These are phyloP conservation scores for Poecilia velifera DNA, from an alignment of 2,797 vertebrate genomes.

Conservation along the genomic window DNA sequence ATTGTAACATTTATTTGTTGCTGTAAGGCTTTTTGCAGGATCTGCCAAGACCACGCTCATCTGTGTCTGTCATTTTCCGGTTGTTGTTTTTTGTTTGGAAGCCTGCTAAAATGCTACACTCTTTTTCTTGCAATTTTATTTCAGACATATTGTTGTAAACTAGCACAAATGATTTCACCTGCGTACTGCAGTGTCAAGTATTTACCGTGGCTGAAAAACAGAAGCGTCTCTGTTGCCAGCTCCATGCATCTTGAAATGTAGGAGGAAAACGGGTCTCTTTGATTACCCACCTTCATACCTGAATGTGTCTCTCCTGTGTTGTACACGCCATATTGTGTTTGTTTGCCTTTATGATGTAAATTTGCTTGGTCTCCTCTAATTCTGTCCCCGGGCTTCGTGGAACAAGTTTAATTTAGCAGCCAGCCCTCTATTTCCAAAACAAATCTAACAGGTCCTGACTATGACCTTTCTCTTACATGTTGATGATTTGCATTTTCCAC, in stretches of 20 bases:
- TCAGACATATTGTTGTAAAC: constrained; percentile 13
- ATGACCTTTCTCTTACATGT: constrained; percentile 78
- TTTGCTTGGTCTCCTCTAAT: constrained; percentile 57
- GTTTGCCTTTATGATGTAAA: constrained; percentile 66
- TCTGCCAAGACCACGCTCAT: constrained; percentile 30
- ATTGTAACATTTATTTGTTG: constrained; percentile 41
- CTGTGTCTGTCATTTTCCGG: constrained; percentile 37
- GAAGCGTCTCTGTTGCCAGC: not conserved
- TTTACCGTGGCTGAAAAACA: constrained; percentile 6
- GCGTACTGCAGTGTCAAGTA: not conserved
- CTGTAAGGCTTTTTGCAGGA: constrained; percentile 26
- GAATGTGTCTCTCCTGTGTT: constrained; percentile 23
- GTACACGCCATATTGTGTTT: constrained; percentile 47
- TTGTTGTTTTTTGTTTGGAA: constrained; percentile 13
- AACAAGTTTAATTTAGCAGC: constrained; percentile 69
- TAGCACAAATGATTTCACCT: constrained; percentile 8
- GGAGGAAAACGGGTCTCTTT: constrained; percentile 23
- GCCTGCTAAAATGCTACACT: constrained; percentile 7
- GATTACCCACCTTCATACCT: constrained; percentile 22
- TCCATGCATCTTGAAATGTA: constrained; percentile 3
- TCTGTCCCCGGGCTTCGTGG: constrained; percentile 54
- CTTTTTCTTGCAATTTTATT: constrained; percentile 12
- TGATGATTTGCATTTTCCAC: constrained; percentile 75
- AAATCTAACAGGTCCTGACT: constrained; percentile 66
- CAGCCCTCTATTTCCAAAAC: constrained; percentile 68